Evolutionary conservation across 2,888 invertebrate genomes (phyloP).

Genomic region (Campoplex capitator): DNA sequence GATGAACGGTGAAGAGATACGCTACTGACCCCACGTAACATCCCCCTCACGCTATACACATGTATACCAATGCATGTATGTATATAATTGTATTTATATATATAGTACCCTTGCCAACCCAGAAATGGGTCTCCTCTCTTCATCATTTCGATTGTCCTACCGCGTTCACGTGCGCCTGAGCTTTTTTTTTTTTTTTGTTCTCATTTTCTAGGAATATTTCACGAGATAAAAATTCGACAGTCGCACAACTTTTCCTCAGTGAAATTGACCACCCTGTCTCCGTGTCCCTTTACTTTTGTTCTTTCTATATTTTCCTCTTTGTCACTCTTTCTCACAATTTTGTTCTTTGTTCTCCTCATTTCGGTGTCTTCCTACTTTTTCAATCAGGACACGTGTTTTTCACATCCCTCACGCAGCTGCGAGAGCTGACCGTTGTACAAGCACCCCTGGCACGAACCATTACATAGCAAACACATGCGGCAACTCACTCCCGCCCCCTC

Average conservation of each 20-base stretch:
- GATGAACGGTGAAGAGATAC: constrained; percentile 57
- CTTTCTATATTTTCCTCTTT: constrained; percentile 23
- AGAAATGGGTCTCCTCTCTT: constrained; percentile 31
- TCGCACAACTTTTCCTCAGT: not conserved
- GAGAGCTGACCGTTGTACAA: constrained; percentile 40
- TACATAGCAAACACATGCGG: constrained; percentile 59
- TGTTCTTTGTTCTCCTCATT: constrained; percentile 8
- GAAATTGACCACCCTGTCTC: constrained; percentile 10
- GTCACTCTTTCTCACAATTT: constrained; percentile 6
- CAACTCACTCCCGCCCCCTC: constrained; percentile 3
- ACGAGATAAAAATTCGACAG: constrained; percentile 22
- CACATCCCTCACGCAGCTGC: constrained; percentile 58
- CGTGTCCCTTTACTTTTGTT: constrained; percentile 5
- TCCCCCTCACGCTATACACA: constrained; percentile 6
- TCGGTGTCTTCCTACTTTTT: constrained; percentile 8
- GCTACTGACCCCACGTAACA: constrained; percentile 65
- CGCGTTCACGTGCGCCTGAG: constrained; percentile 21
- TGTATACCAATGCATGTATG: not conserved
- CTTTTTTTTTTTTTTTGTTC: not conserved
- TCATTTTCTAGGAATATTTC: constrained; percentile 38
- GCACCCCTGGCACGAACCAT: constrained; percentile 45
- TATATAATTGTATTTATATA: not conserved
- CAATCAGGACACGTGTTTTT: constrained; percentile 43
- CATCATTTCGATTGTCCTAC: constrained; percentile 48
- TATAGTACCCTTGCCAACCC: constrained; percentile 36